Percentiles rank a stretch among this genome's conserved stretches.
Evolutionary conservation across 2,888 invertebrate species (phyloP).

Genomic region (Andricus quercusramuli): DNA sequence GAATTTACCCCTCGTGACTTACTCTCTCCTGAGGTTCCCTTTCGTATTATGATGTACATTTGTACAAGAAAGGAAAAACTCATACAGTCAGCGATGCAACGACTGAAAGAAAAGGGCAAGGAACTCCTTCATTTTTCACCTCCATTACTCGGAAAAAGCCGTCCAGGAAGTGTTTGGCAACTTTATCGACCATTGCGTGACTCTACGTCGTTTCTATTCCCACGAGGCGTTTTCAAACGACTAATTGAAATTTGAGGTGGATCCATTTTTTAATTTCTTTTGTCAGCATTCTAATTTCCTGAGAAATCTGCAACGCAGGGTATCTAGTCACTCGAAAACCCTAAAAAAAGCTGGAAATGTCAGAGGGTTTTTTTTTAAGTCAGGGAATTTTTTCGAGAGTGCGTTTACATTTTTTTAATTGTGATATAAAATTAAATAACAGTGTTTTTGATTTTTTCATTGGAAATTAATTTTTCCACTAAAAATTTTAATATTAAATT

Average conservation of each 20-base stretch:
- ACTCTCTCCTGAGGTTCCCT: background rate
- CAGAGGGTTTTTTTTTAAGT: too few relatives aligned
- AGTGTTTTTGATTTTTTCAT: too few relatives aligned
- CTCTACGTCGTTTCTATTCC: background rate
- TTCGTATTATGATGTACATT: background rate
- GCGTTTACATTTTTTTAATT: too few relatives aligned
- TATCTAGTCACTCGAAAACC: too few relatives aligned
- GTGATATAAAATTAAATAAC: too few relatives aligned
- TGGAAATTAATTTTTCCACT: too few relatives aligned
- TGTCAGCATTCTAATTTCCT: background rate
- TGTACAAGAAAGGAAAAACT: background rate
- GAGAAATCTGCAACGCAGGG: background rate
- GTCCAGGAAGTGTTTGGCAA: background rate
- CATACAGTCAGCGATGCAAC: background rate
- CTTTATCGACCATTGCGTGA: conserved; percentile 23
- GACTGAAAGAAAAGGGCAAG: background rate
- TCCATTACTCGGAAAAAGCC: background rate
- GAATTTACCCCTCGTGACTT: conserved; percentile 10
- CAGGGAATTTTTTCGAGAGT: too few relatives aligned
- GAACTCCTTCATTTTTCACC: conserved; percentile 6
- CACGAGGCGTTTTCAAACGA: conserved; percentile 1
- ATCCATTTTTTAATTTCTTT: background rate
- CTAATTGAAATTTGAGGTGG: conserved; percentile 22
- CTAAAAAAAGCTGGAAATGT: too few relatives aligned
- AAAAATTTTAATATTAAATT: too few relatives aligned